These are phyloP conservation scores for Apteryx mantelli DNA, from an alignment of 2,113 vertebrate species.

Conservation along the genomic window DNA sequence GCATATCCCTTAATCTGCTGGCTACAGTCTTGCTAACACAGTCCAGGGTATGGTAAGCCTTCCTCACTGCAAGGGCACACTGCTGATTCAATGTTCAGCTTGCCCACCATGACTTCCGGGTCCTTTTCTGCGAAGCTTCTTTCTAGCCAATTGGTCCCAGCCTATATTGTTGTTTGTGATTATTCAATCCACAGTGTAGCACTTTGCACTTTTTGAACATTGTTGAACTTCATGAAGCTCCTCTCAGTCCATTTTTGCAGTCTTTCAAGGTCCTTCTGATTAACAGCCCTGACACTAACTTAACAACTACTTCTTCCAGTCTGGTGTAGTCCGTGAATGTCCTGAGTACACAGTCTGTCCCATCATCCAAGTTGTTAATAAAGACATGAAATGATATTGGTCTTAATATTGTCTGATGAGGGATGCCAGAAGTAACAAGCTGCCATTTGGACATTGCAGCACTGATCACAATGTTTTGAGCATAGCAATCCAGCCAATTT, in stretches of 20 bases:
- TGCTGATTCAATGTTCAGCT: background rate
- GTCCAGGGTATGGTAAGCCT: background rate
- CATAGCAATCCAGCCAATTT: background rate
- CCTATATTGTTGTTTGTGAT: background rate
- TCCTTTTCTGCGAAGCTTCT: background rate
- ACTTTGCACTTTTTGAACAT: background rate
- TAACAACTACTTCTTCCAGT: background rate
- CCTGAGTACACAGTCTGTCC: background rate
- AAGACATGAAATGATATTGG: background rate
- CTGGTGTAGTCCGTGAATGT: background rate
- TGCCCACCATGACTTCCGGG: background rate
- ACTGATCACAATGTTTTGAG: background rate
- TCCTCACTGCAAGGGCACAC: background rate
- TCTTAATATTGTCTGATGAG: background rate
- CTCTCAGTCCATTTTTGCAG: background rate
- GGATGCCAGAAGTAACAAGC: background rate
- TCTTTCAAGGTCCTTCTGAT: background rate
- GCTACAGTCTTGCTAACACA: background rate
- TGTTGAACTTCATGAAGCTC: background rate
- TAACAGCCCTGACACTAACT: background rate
- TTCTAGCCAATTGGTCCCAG: background rate
- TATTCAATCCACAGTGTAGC: background rate
- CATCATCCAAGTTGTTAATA: background rate
- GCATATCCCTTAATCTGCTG: background rate
- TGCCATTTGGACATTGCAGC: background rate